Evolutionary conservation across 2,113 vertebrate species (phyloP), one percentile per base, ranked within the genome.

Genomic region (Mandrillus leucophaeus): DNA sequence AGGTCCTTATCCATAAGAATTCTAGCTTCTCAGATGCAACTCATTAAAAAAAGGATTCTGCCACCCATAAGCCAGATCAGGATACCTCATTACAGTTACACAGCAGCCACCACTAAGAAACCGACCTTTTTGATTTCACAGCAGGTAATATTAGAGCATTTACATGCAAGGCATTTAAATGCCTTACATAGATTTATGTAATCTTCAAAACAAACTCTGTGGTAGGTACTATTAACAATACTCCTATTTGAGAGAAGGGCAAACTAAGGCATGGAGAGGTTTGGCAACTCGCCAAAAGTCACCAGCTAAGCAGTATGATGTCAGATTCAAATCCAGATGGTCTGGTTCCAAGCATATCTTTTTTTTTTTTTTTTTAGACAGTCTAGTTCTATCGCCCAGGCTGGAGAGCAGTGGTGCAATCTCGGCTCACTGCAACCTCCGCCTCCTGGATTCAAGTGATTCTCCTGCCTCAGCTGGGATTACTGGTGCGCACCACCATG

Each of bases 151-250:
- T 0, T 17, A n/a, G 5, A 50, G 75, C 50, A 12, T 32, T 32
- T 8, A 32, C 8, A 6, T 0, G 2, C 20, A 8, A 4, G 0
- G 61, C 16, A 0, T 55, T 27, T 64, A 43, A 70, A 75, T 0
- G 2, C 27, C n/a, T 72, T 38, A 23, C 4, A 0, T 6, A 27
- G 17, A 22, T 13, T 25, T 72, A 82, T 17, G 59, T 89, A 61
- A 50, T 45, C 68, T 75, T 66, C 79, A 82, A 16, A 78, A 70
- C 45, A 79, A 95, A 81, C 32, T 73, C 48, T 6, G 13, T 1
- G 23, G 11, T 1, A 35, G 78, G 50, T 57, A 64, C 22, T 70
- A 66, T 14, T 73, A 75, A 25, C 57, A 52, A 25, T 9, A 79
- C 2, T 30, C 35, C 6, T 6, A 76, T 57, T 76, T 95, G 55